These are phyloP conservation scores for Sicus ferrugineus DNA, from an alignment of 2,888 invertebrate genomes.

Conservation along the genomic window DNA sequence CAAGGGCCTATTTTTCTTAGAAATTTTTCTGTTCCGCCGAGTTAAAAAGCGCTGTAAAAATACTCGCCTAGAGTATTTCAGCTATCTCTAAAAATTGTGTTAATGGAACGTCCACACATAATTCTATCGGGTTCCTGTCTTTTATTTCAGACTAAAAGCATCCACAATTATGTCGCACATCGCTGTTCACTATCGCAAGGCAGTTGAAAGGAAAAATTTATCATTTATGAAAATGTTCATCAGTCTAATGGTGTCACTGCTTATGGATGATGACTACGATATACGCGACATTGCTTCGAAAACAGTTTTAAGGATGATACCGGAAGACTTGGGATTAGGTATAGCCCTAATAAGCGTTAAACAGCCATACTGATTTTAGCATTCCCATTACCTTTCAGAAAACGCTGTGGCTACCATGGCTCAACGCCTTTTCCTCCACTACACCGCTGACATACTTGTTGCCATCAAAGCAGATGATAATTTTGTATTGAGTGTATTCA, in stretches of 20 bases:
- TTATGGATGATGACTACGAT: constrained; percentile 56
- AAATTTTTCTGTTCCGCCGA: no score
- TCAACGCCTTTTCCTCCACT: constrained; percentile 49
- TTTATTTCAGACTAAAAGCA: constrained; percentile 48
- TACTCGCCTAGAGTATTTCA: no score
- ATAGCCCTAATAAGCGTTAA: neutral
- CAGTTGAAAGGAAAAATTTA: constrained; percentile 45
- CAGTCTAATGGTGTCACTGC: constrained; percentile 51
- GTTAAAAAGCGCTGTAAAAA: no score
- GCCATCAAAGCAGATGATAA: constrained; percentile 41
- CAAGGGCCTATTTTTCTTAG: no score
- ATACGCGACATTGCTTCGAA: constrained; percentile 52
- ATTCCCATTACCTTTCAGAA: constrained; percentile 35
- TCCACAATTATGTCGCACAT: constrained; percentile 50
- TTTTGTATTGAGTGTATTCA: constrained; percentile 51
- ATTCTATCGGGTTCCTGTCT: neutral
- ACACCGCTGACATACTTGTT: constrained; percentile 45
- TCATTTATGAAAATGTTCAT: constrained; percentile 51
- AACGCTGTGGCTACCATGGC: constrained; percentile 50
- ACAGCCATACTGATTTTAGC: neutral
- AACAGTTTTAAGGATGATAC: constrained; percentile 47
- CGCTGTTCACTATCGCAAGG: constrained; percentile 42
- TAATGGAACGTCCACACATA: no score
- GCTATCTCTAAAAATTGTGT: no score
- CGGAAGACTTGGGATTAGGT: constrained; percentile 48